Conservation (phyloP, 2,888 invertebrate genomes). For the Germaria angustata region DNA sequence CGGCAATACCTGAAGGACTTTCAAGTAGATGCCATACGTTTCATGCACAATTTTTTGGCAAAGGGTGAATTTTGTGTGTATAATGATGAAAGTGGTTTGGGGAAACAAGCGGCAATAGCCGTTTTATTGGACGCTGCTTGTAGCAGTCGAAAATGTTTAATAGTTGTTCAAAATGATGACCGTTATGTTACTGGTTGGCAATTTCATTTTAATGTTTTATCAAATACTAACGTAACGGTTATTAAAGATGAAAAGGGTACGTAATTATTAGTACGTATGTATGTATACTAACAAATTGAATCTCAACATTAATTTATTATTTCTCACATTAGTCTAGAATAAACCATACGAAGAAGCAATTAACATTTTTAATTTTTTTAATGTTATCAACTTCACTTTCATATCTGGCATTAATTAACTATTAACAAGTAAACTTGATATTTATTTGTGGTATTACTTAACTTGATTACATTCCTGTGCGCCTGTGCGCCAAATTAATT, state of each 20-base stretch:
- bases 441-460: too few relatives aligned
- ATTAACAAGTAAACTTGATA: too few relatives aligned
- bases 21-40: slow-evolving; percentile 76
- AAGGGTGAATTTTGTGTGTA: slow-evolving; percentile 75
- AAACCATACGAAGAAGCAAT: too few relatives aligned
- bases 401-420: too few relatives aligned
- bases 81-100: slow-evolving; percentile 79
- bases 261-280: neutral
- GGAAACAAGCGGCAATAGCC: slow-evolving; percentile 74
- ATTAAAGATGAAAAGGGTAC: slow-evolving; percentile 73
- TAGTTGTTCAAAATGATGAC: slow-evolving; percentile 77
- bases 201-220: slow-evolving; percentile 76
- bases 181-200: slow-evolving; percentile 75
- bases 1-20: slow-evolving; percentile 76
- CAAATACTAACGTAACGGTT: slow-evolving; percentile 72
- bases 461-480: too few relatives aligned
- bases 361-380: too few relatives aligned
- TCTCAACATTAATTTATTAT: too few relatives aligned
- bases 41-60: slow-evolving; percentile 74
- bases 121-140: slow-evolving; percentile 73
- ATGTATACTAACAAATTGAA: neutral
- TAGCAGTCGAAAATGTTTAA: slow-evolving; percentile 72
- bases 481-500: too few relatives aligned
- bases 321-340: too few relatives aligned
- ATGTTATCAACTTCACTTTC: too few relatives aligned